A percentile compares a stretch with the other conserved stretches of the same genome.
These are phyloP conservation scores for Phasia obesa DNA, from an alignment of 2,888 invertebrate genomes.

Conservation along the genomic window DNA sequence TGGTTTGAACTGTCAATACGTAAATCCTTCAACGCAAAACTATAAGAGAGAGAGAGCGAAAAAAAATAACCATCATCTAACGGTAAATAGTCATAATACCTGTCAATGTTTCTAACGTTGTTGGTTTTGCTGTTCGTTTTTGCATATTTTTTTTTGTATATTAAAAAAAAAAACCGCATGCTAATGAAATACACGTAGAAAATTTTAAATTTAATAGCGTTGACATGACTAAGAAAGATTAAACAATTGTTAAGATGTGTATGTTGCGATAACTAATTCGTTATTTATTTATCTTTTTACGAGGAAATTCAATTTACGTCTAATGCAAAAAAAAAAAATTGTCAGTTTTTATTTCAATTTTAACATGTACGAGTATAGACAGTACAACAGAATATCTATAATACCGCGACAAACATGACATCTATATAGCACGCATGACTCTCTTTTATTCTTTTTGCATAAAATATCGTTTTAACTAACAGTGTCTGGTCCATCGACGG, in stretches of 20 bases:
- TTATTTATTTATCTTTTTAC: slow-evolving; percentile 1
- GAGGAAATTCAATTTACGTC: slow-evolving; percentile 4
- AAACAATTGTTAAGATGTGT: slow-evolving; percentile 49
- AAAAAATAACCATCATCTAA: slow-evolving; percentile 47
- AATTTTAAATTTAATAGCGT: slow-evolving; percentile 53
- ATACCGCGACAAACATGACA: slow-evolving; percentile 72
- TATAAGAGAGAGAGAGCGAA: neutral
- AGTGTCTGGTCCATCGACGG: slow-evolving; percentile 29
- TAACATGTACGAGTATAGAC: slow-evolving; percentile 62
- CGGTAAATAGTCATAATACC: slow-evolving; percentile 66
- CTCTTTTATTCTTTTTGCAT: slow-evolving; percentile 29
- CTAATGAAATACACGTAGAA: slow-evolving; percentile 52
- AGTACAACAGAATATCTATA: slow-evolving; percentile 71
- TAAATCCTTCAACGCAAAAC: slow-evolving; percentile 57
- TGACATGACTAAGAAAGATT: slow-evolving; percentile 45
- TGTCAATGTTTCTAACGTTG: slow-evolving; percentile 42
- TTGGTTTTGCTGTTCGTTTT: slow-evolving; percentile 15
- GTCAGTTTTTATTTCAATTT: slow-evolving; percentile 61
- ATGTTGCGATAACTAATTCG: slow-evolving; percentile 50
- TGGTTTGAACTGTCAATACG: slow-evolving; percentile 62
- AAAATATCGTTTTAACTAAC: slow-evolving; percentile 25
- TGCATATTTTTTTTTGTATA: slow-evolving; percentile 32
- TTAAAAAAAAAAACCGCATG: slow-evolving; percentile 31
- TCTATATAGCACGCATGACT: slow-evolving; percentile 69
- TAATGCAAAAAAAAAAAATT: slow-evolving; percentile 35